Evolutionary conservation across 2,113 vertebrate genomes (phyloP), one percentile per base, ranked within the genome.

Genomic region (Pseudois nayaur): DNA sequence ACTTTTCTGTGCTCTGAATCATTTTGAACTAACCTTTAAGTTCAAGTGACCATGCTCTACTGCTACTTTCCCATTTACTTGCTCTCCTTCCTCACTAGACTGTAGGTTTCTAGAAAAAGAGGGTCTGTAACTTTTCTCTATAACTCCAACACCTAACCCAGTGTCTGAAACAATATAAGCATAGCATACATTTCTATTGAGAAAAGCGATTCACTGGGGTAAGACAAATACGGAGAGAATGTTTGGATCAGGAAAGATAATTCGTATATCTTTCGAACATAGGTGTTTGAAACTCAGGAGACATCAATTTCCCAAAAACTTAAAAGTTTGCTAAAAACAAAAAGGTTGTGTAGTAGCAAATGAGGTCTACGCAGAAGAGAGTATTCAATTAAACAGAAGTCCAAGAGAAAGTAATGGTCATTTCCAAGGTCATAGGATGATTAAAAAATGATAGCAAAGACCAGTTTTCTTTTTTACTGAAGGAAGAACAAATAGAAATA

Each of bases 21-120:
- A 95, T 91, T 95, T 83, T 74, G 59, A 29, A 93, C 82, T 91
- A 89, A 94, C 9, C 13, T 89, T 55, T 87, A 90, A 52, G 33
- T 79, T 90, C 52, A 76, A 17, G 14, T 64, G 76, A 57, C 17
- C 16, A 43, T 1, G 9, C 8, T 90, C 27, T 31, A 27, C 5
- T 91, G 40, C 23, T 62, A 45, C 57, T 16, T 71, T 89, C 54
- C 36, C 31, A 57, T 31, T 84, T 33, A 52, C 12, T 27, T 71
- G 5, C 31, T 71, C 55, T 71, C 9, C 29, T 92, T 95, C 7
- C 67, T 92, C 15, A 92, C 33, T 83, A 83, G 45, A 60, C 48
- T 52, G 8, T 48, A 74, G 45, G 43, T 91, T 95, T 94, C 50
- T 87, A 23, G 36, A 36, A 83, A 85, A 82, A 55, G 5, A 71